Evolutionary conservation across 2,888 invertebrate genomes (phyloP).

Genomic region (Leptopilina syphax): DNA sequence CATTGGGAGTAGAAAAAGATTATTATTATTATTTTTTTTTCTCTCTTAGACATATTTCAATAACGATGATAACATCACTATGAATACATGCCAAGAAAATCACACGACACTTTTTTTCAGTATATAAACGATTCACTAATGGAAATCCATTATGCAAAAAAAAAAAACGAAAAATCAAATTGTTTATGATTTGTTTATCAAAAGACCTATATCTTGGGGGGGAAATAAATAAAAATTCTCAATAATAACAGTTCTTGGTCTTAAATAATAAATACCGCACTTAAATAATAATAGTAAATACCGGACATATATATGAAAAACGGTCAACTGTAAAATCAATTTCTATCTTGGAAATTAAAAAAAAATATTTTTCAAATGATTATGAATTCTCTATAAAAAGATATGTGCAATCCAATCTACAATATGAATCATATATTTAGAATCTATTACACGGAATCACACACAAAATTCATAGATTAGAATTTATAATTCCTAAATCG

Average conservation of each 20-base stretch:
- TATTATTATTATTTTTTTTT: neutral
- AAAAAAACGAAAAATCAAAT: neutral
- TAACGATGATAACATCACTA: constrained; percentile 23
- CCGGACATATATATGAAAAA: neutral
- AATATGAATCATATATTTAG: too few relatives aligned
- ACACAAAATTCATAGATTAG: too few relatives aligned
- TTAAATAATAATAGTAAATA: too few relatives aligned
- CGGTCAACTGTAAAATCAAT: neutral
- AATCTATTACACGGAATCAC: too few relatives aligned
- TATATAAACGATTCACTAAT: constrained; percentile 12
- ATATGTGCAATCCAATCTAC: too few relatives aligned
- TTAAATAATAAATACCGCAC: neutral
- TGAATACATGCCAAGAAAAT: constrained; percentile 29
- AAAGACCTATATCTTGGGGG: neutral
- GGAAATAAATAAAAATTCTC: neutral
- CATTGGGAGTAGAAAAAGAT: constrained; percentile 10
- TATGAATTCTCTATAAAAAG: neutral
- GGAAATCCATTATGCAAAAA: neutral
- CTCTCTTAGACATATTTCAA: constrained; percentile 20
- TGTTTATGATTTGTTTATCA: constrained; percentile 14
- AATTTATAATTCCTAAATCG: constrained; percentile 11
- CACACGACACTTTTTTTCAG: constrained; percentile 10
- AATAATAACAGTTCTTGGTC: neutral
- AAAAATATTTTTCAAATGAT: neutral
- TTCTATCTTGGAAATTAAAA: neutral